Percentiles rank a stretch among this genome's conserved stretches.
These are phyloP conservation scores for Glossophaga mutica DNA, from an alignment of 2,797 vertebrate genomes.

Conservation along the genomic window DNA sequence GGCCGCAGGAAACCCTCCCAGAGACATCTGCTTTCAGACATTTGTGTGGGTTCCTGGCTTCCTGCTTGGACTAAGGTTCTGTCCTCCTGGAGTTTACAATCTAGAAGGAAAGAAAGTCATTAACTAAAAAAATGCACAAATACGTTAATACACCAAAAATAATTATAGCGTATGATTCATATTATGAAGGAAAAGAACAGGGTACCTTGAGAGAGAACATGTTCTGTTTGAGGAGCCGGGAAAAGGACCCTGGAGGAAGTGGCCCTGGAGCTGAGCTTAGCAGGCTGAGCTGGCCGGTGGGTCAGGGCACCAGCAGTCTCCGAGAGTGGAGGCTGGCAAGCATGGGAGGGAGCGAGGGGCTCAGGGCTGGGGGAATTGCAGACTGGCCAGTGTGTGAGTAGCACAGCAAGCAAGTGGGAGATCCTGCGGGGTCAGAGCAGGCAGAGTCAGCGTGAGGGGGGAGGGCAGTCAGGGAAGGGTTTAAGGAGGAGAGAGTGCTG, in stretches of 20 bases:
- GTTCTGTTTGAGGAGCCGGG: background rate
- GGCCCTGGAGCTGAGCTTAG: background rate
- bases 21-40: background rate
- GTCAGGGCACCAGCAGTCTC: background rate
- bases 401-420: background rate
- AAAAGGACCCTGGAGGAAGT: background rate
- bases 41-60: background rate
- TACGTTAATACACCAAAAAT: background rate
- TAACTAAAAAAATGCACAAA: background rate
- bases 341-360: accelerated
- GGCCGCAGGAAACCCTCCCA: background rate
- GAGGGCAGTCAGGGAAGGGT: background rate
- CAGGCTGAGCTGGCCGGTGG: background rate
- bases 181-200: background rate
- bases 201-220: background rate
- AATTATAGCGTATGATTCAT: background rate
- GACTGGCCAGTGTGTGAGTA: background rate
- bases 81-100: background rate
- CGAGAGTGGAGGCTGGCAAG: background rate
- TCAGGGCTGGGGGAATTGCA: background rate
- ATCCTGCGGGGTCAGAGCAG: too few relatives aligned
- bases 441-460: background rate
- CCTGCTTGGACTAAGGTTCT: background rate
- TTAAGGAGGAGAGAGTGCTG: background rate
- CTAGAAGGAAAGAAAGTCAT: background rate